These are phyloP conservation scores for Quiscalus mexicanus DNA, from an alignment of 2,113 vertebrate genomes.

Conservation along the genomic window DNA sequence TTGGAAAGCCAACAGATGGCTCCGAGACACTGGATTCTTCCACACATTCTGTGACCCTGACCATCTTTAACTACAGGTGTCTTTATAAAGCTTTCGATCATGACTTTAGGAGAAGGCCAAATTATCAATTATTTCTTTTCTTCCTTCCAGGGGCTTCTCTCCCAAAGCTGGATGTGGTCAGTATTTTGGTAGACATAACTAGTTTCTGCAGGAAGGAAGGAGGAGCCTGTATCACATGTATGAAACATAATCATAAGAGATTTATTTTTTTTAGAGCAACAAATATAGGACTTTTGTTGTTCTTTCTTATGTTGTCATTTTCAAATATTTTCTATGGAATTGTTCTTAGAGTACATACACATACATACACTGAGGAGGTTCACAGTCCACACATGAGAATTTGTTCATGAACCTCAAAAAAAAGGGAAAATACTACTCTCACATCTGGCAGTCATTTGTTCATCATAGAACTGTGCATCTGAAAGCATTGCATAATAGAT, in stretches of 20 bases:
- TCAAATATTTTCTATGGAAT: background rate
- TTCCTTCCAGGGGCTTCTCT: background rate
- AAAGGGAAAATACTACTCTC: background rate
- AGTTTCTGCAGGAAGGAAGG: background rate
- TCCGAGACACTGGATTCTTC: background rate
- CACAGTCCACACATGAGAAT: background rate
- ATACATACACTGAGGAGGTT: background rate
- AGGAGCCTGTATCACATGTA: background rate
- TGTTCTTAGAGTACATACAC: background rate
- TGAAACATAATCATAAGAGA: background rate
- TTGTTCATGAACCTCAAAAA: constrained; percentile 13
- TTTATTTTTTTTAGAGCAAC: background rate
- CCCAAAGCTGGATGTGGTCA: background rate
- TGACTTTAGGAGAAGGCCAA: background rate
- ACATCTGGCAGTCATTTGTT: constrained; percentile 70
- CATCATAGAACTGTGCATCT: constrained; percentile 52
- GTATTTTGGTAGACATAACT: background rate
- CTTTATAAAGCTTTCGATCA: background rate
- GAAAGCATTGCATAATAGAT: constrained; percentile 65
- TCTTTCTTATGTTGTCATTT: background rate
- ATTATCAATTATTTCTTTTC: background rate
- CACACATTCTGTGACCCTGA: background rate
- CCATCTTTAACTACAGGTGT: background rate
- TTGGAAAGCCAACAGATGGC: background rate
- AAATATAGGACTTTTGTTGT: background rate